Conservation (phyloP, 2,113 vertebrate genomes). For the Takifugu bimaculatus region DNA sequence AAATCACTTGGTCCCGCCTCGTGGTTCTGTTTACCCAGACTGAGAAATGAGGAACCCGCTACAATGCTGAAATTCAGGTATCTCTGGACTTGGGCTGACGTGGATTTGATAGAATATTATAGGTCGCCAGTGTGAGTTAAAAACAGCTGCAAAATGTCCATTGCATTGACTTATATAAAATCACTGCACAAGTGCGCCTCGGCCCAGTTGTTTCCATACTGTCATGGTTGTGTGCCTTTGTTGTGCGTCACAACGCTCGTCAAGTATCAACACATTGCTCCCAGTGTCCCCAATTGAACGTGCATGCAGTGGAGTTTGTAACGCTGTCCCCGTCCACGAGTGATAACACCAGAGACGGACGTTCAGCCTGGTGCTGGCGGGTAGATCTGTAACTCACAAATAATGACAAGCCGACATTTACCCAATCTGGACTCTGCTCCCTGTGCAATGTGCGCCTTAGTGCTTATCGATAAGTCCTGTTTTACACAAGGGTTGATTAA, state of each 20-base stretch:
- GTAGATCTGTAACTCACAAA: constrained; percentile 15
- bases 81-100: constrained; percentile 7
- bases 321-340: not conserved
- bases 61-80: constrained; percentile 49
- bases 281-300: constrained; percentile 18
- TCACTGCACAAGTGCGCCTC: too few species aligned
- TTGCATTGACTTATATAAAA: too few species aligned
- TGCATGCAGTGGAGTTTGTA: not conserved
- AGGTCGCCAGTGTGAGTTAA: not conserved
- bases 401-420: constrained; percentile 36
- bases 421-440: constrained; percentile 64
- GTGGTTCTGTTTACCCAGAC: not conserved
- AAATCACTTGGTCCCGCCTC: not conserved
- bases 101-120: not conserved
- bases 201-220: not conserved
- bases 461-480: constrained; percentile 35
- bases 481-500: constrained; percentile 9
- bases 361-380: constrained; percentile 1
- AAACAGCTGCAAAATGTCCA: too few species aligned
- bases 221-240: not conserved
- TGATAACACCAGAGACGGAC: constrained; percentile 26
- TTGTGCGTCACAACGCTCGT: constrained; percentile 30
- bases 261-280: constrained; percentile 26
- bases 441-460: constrained; percentile 40
- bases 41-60: constrained; percentile 8